Evolutionary conservation across 2,113 vertebrate species (phyloP).

Genomic region (Apteryx owenii): DNA sequence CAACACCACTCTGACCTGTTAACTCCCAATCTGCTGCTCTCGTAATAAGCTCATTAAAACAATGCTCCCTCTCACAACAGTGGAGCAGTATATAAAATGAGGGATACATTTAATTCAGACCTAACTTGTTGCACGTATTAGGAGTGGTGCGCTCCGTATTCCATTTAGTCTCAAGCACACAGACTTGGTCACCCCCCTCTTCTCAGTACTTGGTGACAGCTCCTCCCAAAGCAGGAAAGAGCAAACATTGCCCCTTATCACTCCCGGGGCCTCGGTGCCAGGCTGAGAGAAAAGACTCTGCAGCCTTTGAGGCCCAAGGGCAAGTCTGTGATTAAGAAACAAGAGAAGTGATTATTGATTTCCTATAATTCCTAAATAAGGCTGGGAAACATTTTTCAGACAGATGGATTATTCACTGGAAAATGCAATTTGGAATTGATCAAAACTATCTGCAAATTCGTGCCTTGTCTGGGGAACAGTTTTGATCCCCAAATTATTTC

Average conservation of each 20-base stretch:
- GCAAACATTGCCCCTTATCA: not conserved
- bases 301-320: not conserved
- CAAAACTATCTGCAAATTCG: constrained; percentile 26
- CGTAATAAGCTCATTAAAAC: not conserved
- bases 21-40: not conserved
- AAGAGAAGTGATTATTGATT: not conserved
- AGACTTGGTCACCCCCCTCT: not conserved
- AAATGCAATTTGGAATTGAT: constrained; percentile 4
- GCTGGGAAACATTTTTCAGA: not conserved
- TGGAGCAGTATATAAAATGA: not conserved
- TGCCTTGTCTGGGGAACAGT: not conserved
- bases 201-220: not conserved
- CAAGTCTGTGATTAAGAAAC: not conserved
- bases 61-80: not conserved
- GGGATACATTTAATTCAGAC: not conserved
- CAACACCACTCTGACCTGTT: accelerated
- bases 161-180: accelerated
- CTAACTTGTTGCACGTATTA: not conserved
- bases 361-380: not conserved
- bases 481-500: constrained; percentile 11
- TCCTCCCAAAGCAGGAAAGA: not conserved
- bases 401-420: not conserved
- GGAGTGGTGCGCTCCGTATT: not conserved
- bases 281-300: not conserved
- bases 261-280: not conserved